phyloP scores from a whole-genome alignment of 2,797 vertebrate genomes.

The Muscicapa striata region DNA sequence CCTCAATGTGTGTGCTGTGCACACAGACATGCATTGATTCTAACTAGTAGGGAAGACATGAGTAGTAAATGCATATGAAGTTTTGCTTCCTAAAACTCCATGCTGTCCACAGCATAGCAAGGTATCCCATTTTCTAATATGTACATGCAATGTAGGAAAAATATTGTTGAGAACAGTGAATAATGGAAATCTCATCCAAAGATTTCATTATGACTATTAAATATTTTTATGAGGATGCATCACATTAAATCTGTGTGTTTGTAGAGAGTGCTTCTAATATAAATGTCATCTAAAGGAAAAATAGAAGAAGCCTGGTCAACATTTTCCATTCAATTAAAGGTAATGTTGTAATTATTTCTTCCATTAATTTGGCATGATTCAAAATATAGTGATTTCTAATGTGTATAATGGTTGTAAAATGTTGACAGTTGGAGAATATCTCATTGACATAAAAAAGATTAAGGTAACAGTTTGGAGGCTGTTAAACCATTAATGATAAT shows the following conservation, averaged over 20 bases:
- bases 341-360: conserved; percentile 37
- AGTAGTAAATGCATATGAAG: background rate
- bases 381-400: conserved; percentile 35
- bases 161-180: background rate
- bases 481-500: conserved; percentile 45
- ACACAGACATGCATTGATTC: background rate
- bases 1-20: background rate
- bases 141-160: background rate
- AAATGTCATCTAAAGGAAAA: conserved; percentile 2
- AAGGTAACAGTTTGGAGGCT: conserved; percentile 18
- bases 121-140: background rate
- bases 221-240: background rate
- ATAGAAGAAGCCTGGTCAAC: conserved; percentile 23
- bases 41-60: background rate
- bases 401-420: conserved; percentile 33
- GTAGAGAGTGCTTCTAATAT: background rate
- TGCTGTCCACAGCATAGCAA: background rate
- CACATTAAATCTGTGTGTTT: background rate
- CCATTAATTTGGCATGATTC: conserved; percentile 29
- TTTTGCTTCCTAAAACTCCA: background rate
- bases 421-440: conserved; percentile 7
- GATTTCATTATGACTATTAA: background rate
- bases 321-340: conserved; percentile 32
- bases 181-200: background rate
- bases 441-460: conserved; percentile 40